Evolutionary conservation across 2,888 invertebrate genomes (phyloP).

Genomic region (Nomada hirtipes): DNA sequence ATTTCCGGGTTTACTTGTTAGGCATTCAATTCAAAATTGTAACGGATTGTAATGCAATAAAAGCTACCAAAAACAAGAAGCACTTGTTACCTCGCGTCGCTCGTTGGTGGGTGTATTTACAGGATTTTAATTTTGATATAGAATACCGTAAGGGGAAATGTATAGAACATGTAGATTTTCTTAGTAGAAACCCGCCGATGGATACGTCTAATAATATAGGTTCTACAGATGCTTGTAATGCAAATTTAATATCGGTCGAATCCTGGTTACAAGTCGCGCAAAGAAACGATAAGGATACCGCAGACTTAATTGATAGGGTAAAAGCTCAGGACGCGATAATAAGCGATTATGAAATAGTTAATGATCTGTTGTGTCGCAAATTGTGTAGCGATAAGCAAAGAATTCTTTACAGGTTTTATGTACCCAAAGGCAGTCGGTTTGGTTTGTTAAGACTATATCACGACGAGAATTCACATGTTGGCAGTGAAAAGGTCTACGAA

Average conservation of each 20-base stretch:
- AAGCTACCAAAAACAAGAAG: background rate
- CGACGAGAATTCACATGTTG: background rate
- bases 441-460: background rate
- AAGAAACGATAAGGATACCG: constrained; percentile 1
- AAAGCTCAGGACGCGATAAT: background rate
- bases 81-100: no score
- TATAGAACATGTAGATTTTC: constrained; percentile 56
- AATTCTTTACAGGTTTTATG: background rate
- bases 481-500: no score
- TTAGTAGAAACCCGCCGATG: constrained; percentile 62
- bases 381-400: background rate
- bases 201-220: constrained; percentile 56
- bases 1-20: constrained; percentile 53
- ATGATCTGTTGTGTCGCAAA: background rate
- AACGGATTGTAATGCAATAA: constrained; percentile 11
- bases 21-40: constrained; percentile 46
- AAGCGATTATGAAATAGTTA: background rate
- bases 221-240: background rate
- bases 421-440: background rate
- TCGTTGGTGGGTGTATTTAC: constrained; percentile 56
- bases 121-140: constrained; percentile 60
- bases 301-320: background rate
- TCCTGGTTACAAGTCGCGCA: constrained; percentile 59
- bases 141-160: constrained; percentile 52
- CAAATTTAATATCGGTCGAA: constrained; percentile 23